These are phyloP conservation scores for Enteromius unitaeniatus DNA, from an alignment of 2,797 vertebrate genomes.

Conservation along the genomic window DNA sequence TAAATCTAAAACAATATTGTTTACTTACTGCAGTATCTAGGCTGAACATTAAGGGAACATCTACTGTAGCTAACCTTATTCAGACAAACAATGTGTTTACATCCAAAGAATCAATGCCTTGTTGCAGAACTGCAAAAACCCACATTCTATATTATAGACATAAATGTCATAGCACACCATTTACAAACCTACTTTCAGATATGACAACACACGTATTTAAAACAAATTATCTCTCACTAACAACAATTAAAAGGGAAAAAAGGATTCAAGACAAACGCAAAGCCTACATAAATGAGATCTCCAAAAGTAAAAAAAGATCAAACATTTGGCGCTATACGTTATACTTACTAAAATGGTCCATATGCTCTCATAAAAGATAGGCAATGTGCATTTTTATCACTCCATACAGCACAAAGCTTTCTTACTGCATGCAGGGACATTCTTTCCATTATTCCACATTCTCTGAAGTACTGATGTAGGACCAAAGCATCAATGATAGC, in stretches of 20 bases:
- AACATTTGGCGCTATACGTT: not conserved
- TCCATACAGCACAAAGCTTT: not conserved
- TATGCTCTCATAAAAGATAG: not conserved
- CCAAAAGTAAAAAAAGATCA: not conserved
- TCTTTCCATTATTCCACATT: not conserved
- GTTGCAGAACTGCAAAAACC: not conserved
- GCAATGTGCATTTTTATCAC: not conserved
- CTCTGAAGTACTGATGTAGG: not conserved
- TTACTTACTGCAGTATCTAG: constrained; percentile 3
- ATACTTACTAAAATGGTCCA: not conserved
- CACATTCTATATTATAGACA: not conserved
- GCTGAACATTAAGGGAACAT: not conserved
- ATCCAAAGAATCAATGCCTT: not conserved
- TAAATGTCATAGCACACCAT: not conserved
- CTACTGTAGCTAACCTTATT: not conserved
- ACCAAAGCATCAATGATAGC: not conserved
- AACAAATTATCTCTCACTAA: constrained; percentile 6
- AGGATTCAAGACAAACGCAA: not conserved
- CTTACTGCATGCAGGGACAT: not conserved
- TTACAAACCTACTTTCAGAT: constrained; percentile 6
- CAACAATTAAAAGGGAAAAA: not conserved
- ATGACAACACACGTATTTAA: not conserved
- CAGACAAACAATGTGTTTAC: not conserved
- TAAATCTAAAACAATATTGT: constrained; percentile 10
- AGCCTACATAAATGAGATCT: not conserved